phyloP scores from a whole-genome alignment of 2,797 vertebrate genomes.

The Leucoraja ocellata region DNA sequence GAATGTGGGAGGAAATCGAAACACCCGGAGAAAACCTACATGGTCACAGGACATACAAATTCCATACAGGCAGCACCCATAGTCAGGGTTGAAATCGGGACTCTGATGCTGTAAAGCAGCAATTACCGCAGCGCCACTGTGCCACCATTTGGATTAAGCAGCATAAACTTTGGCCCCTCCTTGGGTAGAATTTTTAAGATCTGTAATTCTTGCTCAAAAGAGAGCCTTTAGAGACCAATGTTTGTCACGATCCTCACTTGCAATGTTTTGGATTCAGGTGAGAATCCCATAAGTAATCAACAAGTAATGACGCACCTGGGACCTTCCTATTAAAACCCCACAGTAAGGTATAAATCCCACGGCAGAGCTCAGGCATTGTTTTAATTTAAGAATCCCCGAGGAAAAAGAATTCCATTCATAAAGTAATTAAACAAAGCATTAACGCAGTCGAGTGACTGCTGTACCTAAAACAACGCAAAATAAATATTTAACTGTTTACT shows the following conservation, averaged over 20 bases:
- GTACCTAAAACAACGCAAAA: not conserved
- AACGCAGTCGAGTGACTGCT: not conserved
- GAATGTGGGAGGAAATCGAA: no score
- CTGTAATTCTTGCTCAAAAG: not conserved
- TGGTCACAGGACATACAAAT: no score
- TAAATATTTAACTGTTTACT: no score
- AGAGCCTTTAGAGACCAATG: not conserved
- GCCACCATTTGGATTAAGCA: not conserved
- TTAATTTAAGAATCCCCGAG: not conserved
- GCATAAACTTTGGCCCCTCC: not conserved
- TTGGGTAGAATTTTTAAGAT: not conserved
- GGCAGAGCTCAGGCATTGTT: not conserved
- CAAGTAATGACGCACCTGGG: not conserved
- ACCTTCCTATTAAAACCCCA: not conserved
- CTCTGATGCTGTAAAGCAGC: no score
- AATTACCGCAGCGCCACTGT: no score
- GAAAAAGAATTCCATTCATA: not conserved
- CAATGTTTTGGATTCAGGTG: not conserved
- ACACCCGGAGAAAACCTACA: no score
- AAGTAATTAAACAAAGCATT: not conserved
- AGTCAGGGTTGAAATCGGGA: no score
- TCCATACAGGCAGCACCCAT: no score
- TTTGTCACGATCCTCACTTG: not conserved
- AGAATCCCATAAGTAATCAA: constrained; percentile 20
- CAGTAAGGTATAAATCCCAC: not conserved